phyloP scores from a whole-genome alignment of 2,888 invertebrate genomes.

The Epinotia demarniana region DNA sequence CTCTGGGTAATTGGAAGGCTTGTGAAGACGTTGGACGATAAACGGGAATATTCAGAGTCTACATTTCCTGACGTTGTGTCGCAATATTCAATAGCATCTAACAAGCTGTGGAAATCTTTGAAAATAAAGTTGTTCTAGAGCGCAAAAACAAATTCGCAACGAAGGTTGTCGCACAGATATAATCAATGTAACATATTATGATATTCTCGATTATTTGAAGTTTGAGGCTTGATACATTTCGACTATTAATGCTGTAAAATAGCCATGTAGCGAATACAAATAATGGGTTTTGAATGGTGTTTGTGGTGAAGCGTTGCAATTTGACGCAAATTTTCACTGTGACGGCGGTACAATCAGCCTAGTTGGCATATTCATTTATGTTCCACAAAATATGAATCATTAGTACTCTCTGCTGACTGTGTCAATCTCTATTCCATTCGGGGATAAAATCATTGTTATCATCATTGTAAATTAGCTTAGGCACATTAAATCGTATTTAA shows the following conservation, averaged over 20 bases:
- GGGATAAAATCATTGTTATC: not conserved
- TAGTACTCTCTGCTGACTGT: not conserved
- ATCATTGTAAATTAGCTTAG: not conserved
- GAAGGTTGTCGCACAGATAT: not conserved
- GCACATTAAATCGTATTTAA: no score
- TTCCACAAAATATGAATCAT: conserved; percentile 18
- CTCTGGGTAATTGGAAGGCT: conserved; percentile 24
- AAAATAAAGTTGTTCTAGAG: no score
- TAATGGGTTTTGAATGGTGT: not conserved
- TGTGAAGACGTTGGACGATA: conserved; percentile 10
- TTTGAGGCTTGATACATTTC: no score
- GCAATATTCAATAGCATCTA: not conserved
- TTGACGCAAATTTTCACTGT: conserved; percentile 12
- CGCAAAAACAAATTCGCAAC: not conserved
- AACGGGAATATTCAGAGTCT: conserved; percentile 19
- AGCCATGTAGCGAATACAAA: not conserved
- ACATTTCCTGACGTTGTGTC: not conserved
- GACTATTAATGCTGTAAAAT: not conserved
- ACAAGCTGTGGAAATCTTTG: no score
- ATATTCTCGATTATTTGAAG: not conserved
- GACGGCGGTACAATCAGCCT: conserved; percentile 3
- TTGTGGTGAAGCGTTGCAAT: conserved; percentile 3
- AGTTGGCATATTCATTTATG: conserved; percentile 19
- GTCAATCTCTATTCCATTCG: conserved; percentile 4
- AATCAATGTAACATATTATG: no score